These are phyloP conservation scores for Lucilia cuprina DNA, from an alignment of 1,140 invertebrate genomes.

Conservation along the genomic window DNA sequence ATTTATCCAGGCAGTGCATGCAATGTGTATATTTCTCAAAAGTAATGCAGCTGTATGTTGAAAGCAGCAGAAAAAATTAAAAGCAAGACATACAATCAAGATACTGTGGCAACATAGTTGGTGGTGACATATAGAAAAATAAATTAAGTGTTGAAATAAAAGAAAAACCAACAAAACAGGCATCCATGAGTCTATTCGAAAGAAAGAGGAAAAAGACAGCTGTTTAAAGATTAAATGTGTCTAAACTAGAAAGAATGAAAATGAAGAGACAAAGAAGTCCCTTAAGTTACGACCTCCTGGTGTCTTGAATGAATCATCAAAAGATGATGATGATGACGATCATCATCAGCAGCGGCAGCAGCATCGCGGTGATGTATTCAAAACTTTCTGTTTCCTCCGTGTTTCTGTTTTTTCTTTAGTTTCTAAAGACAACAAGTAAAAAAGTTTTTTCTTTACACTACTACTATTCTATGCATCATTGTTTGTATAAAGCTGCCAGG, in stretches of 20 bases:
- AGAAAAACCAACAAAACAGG: background rate
- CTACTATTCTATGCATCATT: too few species aligned
- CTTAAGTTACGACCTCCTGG: background rate
- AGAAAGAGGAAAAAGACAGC: background rate
- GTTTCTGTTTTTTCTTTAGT: too few species aligned
- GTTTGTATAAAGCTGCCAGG: background rate
- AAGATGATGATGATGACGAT: too few species aligned
- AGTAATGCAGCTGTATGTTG: background rate
- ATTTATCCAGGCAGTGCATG: background rate
- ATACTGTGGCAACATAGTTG: background rate
- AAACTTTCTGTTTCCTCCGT: too few species aligned
- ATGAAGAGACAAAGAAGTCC: background rate
- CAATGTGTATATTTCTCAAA: too few species aligned
- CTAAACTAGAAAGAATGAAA: background rate
- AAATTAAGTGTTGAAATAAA: background rate
- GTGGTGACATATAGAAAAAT: background rate
- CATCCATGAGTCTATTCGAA: background rate
- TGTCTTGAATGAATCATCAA: background rate
- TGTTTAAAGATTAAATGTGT: background rate
- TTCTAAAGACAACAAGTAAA: too few species aligned
- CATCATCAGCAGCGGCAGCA: too few species aligned
- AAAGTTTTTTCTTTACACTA: too few species aligned
- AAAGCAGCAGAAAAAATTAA: background rate
- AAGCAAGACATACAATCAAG: background rate
- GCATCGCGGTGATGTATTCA: too few species aligned